Conservation (phyloP, 2,797 vertebrate species). For the Brachyalestes nurse region DNA sequence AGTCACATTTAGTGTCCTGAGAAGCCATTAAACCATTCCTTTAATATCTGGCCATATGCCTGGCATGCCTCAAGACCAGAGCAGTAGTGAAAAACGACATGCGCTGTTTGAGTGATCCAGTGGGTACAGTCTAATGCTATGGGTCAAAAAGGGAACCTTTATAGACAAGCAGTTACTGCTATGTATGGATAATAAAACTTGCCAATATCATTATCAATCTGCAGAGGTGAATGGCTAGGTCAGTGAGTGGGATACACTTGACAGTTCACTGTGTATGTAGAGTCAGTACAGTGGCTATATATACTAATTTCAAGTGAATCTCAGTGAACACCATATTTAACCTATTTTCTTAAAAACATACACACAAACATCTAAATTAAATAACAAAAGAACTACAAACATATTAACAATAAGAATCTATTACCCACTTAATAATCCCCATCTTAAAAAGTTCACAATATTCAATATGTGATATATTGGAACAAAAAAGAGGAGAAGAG, state of each 20-base stretch:
- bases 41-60: not conserved
- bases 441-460: no score
- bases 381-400: no score
- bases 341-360: not conserved
- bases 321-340: not conserved
- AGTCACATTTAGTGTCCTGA: no score
- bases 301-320: slow-evolving; percentile 1
- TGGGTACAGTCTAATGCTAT: slow-evolving; percentile 8
- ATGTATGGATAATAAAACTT: slow-evolving; percentile 49
- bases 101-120: slow-evolving; percentile 7
- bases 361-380: not conserved
- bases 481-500: no score
- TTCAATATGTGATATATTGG: no score
- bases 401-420: no score
- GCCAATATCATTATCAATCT: slow-evolving; percentile 42
- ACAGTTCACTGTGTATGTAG: slow-evolving; percentile 32
- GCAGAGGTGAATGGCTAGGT: slow-evolving; percentile 33
- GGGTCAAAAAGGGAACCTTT: slow-evolving; percentile 25
- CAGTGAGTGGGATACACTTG: slow-evolving; percentile 16
- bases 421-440: no score
- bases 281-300: not conserved
- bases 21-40: not conserved
- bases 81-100: not conserved
- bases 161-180: slow-evolving; percentile 26
- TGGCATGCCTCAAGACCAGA: not conserved